These are phyloP conservation scores for Bufotes viridis DNA, from an alignment of 2,797 vertebrate genomes.

Conservation along the genomic window DNA sequence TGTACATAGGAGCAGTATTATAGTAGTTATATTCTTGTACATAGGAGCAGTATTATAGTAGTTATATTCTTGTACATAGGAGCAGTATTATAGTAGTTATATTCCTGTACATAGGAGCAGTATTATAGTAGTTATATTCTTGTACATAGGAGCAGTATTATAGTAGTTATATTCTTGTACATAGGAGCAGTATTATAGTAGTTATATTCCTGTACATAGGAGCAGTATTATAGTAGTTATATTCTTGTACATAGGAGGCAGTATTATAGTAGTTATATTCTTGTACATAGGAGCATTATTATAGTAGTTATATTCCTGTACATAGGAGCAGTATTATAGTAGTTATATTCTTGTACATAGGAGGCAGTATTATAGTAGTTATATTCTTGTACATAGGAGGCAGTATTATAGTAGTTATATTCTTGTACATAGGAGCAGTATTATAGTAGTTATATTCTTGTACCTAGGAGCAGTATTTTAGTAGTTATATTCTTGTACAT, in stretches of 20 bases:
- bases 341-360: constrained; percentile 16
- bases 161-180: neutral
- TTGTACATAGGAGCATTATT: neutral
- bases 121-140: constrained; percentile 18
- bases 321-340: constrained; percentile 1
- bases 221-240: constrained; percentile 22
- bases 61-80: constrained; percentile 3
- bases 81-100: constrained; percentile 2
- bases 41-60: constrained; percentile 7
- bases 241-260: constrained; percentile 4
- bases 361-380: neutral
- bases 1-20: constrained; percentile 17
- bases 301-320: constrained; percentile 21
- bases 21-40: constrained; percentile 22
- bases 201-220: constrained; percentile 4
- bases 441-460: neutral
- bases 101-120: neutral
- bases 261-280: constrained; percentile 24
- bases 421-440: neutral
- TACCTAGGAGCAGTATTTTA: neutral
- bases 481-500: too few species aligned
- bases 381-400: constrained; percentile 1
- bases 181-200: neutral
- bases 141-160: neutral
- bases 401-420: neutral